Evolutionary conservation across 2,888 invertebrate species (phyloP), one percentile per base, ranked within the genome.

Genomic region (Sceliomorpha sp.): DNA sequence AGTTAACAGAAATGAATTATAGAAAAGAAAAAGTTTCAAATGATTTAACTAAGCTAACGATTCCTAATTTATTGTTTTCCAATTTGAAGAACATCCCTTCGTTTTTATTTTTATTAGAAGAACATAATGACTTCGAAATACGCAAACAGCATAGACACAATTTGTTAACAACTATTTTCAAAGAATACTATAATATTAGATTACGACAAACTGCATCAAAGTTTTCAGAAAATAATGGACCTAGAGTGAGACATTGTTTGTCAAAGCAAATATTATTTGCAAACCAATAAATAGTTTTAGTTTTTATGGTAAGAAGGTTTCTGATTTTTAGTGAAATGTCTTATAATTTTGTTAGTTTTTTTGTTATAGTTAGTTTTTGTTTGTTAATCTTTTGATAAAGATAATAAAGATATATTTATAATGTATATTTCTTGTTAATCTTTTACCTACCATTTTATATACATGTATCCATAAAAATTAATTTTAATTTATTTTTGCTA

Each of bases 231-330:
- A 14, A 9, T 3, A 9, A 9, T 2, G 24, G 5, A 24, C 39
- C 24, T 24, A 14, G 39, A 24, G 24, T 39, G 24, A 39, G 39
- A 24, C 39, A 39, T 12, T 24, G 9, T 1, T 39, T 20, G 8
- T 14, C 39, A 39, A 39, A 39, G 10, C 9, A 20, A 2, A 14
- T 39, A 10, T 24, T 39, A 9, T 39, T 39, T 39, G 10, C 20
- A 1, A 17, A 39, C 24, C 14, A 24, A 24, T 24, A 24, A 24
- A 24, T 24, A 5, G 24, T 24, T 24, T 24, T 24, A 3, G 24
- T 24, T 24, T 24, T n/a, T n/a, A n/a, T n/a, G n/a, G n/a, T n/a
- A n/a, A n/a, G n/a, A n/a, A n/a, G n/a, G n/a, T n/a, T n/a, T n/a
- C n/a, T n/a, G n/a, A n/a, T n/a, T n/a, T n/a, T n/a, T n/a, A n/a